These are phyloP conservation scores for Sarotherodon lohbergeri DNA, from an alignment of 2,113 vertebrate genomes.

Conservation along the genomic window DNA sequence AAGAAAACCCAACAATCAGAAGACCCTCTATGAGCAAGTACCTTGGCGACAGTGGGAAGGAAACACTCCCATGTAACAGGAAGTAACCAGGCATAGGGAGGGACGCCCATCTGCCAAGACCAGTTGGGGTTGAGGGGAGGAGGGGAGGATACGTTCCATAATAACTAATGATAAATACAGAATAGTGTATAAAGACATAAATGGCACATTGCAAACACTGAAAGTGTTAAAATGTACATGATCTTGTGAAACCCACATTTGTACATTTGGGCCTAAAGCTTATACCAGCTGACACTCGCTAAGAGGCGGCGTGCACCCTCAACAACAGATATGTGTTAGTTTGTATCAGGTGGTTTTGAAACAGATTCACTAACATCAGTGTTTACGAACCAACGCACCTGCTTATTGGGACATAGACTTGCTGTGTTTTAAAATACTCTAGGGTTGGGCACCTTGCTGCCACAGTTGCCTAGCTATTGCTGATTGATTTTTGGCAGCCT, in stretches of 20 bases:
- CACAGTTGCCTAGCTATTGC: neutral
- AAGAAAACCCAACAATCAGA: neutral
- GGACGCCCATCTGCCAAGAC: neutral
- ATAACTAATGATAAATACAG: neutral
- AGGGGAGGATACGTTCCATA: neutral
- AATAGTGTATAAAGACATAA: neutral
- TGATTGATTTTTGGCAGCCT: neutral
- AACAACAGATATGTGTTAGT: neutral
- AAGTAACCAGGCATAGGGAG: neutral
- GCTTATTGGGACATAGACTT: rapidly evolving
- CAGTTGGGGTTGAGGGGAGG: neutral
- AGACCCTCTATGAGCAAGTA: neutral
- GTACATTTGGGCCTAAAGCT: neutral
- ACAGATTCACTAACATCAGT: neutral
- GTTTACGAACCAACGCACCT: neutral
- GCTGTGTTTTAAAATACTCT: neutral
- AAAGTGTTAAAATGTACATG: neutral
- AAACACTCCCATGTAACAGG: neutral
- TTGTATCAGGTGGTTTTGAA: neutral
- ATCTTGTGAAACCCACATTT: neutral
- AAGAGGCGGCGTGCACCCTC: neutral
- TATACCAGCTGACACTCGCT: neutral
- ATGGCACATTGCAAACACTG: neutral
- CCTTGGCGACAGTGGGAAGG: neutral
- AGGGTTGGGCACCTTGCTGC: rapidly evolving